Evolutionary conservation across 2,888 invertebrate genomes (phyloP).

Genomic region (Orthonevra nobilis): DNA sequence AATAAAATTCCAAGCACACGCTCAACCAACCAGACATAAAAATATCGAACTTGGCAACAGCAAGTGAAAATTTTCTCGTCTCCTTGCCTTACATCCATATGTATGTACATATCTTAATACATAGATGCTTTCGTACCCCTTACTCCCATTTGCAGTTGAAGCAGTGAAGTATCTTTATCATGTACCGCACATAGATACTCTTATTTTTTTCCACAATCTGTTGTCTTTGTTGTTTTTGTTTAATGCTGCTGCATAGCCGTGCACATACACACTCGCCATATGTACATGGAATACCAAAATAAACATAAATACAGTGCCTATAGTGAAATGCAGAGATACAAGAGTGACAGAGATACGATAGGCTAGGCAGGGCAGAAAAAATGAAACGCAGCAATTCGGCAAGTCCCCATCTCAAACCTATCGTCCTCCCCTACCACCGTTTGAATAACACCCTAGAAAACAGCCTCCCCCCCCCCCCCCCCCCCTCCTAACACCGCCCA

Average conservation of each 20-base stretch:
- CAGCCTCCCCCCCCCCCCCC: background rate
- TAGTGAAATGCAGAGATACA: constrained; percentile 45
- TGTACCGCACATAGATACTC: constrained; percentile 62
- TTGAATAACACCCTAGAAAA: constrained; percentile 5
- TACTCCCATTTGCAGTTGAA: constrained; percentile 49
- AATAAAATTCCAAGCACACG: constrained; percentile 66
- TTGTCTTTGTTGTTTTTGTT: constrained; percentile 45
- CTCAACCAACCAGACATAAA: constrained; percentile 32
- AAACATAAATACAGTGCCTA: constrained; percentile 37
- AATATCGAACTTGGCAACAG: constrained; percentile 58
- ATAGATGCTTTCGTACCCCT: constrained; percentile 1
- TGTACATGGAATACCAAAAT: constrained; percentile 52
- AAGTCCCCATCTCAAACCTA: background rate
- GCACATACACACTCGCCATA: background rate
- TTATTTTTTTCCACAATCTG: constrained; percentile 68
- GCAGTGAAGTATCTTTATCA: constrained; percentile 52
- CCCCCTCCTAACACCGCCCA: background rate
- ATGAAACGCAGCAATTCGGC: constrained; percentile 53
- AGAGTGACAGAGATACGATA: constrained; percentile 45
- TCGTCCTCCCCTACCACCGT: background rate
- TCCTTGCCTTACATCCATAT: constrained; percentile 8
- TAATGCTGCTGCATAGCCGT: constrained; percentile 23
- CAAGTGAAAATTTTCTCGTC: constrained; percentile 59
- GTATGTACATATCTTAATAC: constrained; percentile 10
- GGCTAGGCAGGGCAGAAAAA: constrained; percentile 12